Conservation (phyloP, 2,113 vertebrate genomes). For the Martes martes region DNA sequence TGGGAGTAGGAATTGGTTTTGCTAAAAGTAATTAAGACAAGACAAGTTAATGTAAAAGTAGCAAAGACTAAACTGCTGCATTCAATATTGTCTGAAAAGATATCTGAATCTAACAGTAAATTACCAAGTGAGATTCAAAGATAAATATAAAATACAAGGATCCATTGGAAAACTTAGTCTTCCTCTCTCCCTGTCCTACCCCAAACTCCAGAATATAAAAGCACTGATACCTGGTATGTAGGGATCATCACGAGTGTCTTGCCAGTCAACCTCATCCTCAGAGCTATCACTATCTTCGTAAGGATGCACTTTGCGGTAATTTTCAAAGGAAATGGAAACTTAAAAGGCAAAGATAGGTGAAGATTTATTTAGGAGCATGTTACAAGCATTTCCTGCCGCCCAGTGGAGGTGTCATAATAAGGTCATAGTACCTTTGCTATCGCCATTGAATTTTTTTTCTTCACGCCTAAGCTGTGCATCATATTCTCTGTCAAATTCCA, state of each 20-base stretch:
- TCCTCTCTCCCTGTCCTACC: not conserved
- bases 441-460: slow-evolving; percentile 97
- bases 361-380: not conserved
- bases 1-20: slow-evolving; percentile 92
- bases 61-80: slow-evolving; percentile 27
- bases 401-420: not conserved
- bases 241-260: slow-evolving; percentile 95
- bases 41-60: slow-evolving; percentile 43
- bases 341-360: slow-evolving; percentile 68
- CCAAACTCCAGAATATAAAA: not conserved
- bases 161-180: not conserved
- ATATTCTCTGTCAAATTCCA: slow-evolving; percentile 97
- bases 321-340: slow-evolving; percentile 99
- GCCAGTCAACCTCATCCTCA: slow-evolving; percentile 98
- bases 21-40: slow-evolving; percentile 81
- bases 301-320: slow-evolving; percentile 96
- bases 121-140: not conserved
- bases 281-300: slow-evolving; percentile 96
- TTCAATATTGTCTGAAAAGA: slow-evolving; percentile 6
- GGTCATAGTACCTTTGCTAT: slow-evolving; percentile 92
- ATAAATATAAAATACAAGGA: not conserved
- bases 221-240: slow-evolving; percentile 88
- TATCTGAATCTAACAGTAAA: not conserved
- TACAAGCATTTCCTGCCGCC: not conserved
- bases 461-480: slow-evolving; percentile 94